Conservation (phyloP, 1,140 invertebrate species). For the Drosophila tristis region DNA sequence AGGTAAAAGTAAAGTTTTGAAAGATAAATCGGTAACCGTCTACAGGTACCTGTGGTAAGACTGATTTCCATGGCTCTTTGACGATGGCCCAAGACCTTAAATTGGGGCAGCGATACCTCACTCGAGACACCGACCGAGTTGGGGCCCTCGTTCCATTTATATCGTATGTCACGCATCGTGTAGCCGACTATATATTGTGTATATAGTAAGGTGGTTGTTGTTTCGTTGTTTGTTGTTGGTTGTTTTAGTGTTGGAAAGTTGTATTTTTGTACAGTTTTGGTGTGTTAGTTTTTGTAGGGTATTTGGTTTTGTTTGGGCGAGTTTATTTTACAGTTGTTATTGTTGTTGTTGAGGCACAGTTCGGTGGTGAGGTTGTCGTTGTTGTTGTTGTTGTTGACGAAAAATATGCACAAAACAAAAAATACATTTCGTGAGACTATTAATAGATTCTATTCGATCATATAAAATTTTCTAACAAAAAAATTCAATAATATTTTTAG, state of each 20-base stretch:
- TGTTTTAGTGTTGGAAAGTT: constrained; percentile 40
- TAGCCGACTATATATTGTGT: constrained; percentile 92
- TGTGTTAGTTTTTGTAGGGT: constrained; percentile 37
- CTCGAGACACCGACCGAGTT: constrained; percentile 96
- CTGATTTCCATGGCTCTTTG: constrained; percentile 96
- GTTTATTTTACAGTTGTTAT: constrained; percentile 43
- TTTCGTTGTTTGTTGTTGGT: constrained; percentile 20
- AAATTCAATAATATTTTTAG: constrained; percentile 47
- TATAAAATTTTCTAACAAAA: constrained; percentile 44
- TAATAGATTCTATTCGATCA: constrained; percentile 68
- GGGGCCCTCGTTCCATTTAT: constrained; percentile 97
- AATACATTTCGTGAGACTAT: constrained; percentile 84
- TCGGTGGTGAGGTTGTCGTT: constrained; percentile 64
- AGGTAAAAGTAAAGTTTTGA: constrained; percentile 71
- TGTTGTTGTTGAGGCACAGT: constrained; percentile 61
- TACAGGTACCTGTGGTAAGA: constrained; percentile 94
- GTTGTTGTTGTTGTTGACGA: constrained; percentile 66
- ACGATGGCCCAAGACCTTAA: constrained; percentile 95
- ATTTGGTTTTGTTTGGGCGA: constrained; percentile 24
- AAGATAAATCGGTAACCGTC: constrained; percentile 84
- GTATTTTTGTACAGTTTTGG: constrained; percentile 45
- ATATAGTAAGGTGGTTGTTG: constrained; percentile 44
- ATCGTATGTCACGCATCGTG: constrained; percentile 98
- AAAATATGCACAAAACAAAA: constrained; percentile 83
- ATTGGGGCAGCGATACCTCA: constrained; percentile 97